Percentiles rank a stretch among this genome's conserved stretches.
These are phyloP conservation scores for Cataglyphis hispanica DNA, from an alignment of 1,140 invertebrate species.

Conservation along the genomic window DNA sequence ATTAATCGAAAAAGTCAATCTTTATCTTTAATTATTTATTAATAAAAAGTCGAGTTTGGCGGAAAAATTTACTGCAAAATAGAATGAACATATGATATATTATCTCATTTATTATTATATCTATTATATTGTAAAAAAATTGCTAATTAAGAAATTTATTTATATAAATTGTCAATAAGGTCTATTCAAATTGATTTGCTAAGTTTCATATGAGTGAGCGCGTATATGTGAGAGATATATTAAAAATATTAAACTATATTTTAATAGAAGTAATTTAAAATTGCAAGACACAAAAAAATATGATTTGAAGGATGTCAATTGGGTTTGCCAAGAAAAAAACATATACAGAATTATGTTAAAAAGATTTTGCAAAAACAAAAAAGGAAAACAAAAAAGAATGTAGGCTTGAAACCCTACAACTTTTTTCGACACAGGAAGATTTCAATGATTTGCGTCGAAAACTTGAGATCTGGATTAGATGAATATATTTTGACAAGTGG, in stretches of 20 bases:
- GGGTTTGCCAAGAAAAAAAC: neutral
- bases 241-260: neutral
- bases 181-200: neutral
- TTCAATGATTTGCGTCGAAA: neutral
- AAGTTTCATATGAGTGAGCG: neutral
- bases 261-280: neutral
- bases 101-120: neutral
- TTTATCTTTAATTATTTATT: constrained; percentile 12
- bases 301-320: no score
- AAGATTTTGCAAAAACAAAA: neutral
- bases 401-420: neutral
- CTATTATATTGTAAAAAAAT: neutral
- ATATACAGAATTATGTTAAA: neutral
- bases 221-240: neutral
- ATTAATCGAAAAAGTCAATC: neutral
- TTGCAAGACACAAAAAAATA: neutral
- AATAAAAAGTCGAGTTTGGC: neutral
- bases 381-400: neutral
- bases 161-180: neutral
- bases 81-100: no score
- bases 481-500: constrained; percentile 44
- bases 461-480: constrained; percentile 11
- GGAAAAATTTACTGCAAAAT: no score
- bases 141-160: no score
- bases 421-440: neutral